A percentile compares a stretch with the other conserved stretches of the same genome.
These are phyloP conservation scores for Willowsia nigromaculata DNA, from an alignment of 2,888 invertebrate genomes.

Conservation along the genomic window DNA sequence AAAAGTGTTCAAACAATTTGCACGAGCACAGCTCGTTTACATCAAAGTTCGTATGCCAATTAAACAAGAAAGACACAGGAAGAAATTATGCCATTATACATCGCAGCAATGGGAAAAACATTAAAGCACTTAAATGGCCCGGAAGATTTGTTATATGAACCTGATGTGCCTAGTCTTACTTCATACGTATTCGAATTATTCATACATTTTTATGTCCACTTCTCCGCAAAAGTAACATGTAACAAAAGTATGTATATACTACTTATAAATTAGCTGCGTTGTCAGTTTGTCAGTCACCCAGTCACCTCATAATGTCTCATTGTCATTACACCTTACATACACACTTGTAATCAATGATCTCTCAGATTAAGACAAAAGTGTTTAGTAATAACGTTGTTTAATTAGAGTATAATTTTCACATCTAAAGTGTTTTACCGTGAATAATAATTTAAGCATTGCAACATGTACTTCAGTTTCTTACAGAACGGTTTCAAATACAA, in stretches of 20 bases:
- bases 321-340: not conserved
- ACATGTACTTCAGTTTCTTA: not conserved
- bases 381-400: not conserved
- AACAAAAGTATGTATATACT: too few relatives aligned
- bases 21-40: not conserved
- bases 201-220: constrained; percentile 1
- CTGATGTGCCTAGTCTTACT: not conserved
- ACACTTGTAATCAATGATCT: constrained; percentile 41
- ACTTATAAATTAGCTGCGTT: too few relatives aligned
- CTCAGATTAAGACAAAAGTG: constrained; percentile 26
- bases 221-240: too few relatives aligned
- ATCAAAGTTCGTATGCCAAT: not conserved
- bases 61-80: constrained; percentile 31
- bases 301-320: too few relatives aligned
- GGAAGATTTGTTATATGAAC: not conserved
- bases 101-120: not conserved
- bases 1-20: not conserved
- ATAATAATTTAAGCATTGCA: not conserved
- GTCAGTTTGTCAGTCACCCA: too few relatives aligned
- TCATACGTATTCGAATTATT: too few relatives aligned
- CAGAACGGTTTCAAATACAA: not conserved
- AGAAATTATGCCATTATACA: constrained; percentile 52
- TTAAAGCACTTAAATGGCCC: not conserved
- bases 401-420: constrained; percentile 19
- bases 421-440: not conserved